Evolutionary conservation across 2,113 vertebrate genomes (phyloP), one percentile per base, ranked within the genome.

Genomic region (Ictalurus punctatus): DNA sequence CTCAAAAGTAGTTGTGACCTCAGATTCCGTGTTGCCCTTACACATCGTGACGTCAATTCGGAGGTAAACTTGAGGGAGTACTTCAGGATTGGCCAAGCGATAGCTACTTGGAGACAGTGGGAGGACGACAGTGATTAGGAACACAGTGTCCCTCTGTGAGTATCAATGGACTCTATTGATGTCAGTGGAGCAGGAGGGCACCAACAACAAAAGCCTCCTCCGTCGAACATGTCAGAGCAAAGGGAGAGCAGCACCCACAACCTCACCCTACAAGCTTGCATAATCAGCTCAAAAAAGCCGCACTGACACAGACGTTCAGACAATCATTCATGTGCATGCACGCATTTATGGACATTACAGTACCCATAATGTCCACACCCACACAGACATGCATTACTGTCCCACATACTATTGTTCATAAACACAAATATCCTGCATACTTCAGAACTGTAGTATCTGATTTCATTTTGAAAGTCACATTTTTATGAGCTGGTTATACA

Each of bases 81-180:
- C 25, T 63, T 86, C 58, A 71, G 25, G 14, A 63, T 9, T 34
- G 40, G 80, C 69, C 69, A 76, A 63, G 12, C 25, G 1, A 76
- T 61, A 10, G 44, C 59, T 54, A 34, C 44, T 16, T 25, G 48
- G 71, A 85, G 83, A 71, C 83, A 69, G 73, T 58, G 88, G 61
- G 74, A 80, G 83, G 83, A 89, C 10, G 34, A 14, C 19, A 21
- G 52, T 19, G 54, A 88, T 88, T 86, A 83, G 71, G 81, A 25
- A 86, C 56, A 87, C 59, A 85, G 81, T 83, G 83, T 88, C 86
- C 84, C 14, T 74, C 87, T 90, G 73, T 87, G 54, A 74, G 63
- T 76, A 78, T 90, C 86, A 90, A 89, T 87, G 81, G 80, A 48
- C 52, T 44, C 89, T 67, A 90, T 91, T 91, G 87, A 91, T 52